phyloP scores from a whole-genome alignment of 1,140 invertebrate genomes.

The Neodiprion virginianus region DNA sequence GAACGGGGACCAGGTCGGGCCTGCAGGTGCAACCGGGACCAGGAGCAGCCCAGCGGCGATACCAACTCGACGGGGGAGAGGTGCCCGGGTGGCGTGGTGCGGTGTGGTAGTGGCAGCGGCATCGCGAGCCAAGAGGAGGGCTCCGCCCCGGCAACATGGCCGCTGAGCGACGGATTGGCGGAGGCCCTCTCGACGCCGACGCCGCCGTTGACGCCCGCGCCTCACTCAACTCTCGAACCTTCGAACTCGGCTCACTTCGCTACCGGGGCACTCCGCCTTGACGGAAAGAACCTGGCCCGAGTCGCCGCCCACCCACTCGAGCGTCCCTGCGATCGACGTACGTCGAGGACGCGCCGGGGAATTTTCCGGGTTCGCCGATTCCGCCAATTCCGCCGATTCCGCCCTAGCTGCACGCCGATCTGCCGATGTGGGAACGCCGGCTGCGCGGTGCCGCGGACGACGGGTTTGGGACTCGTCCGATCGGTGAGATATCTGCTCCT shows the following conservation, averaged over 20 bases:
- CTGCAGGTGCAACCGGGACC: background rate
- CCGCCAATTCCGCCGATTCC: background rate
- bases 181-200: conserved; percentile 53
- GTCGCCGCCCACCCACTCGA: background rate
- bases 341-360: background rate
- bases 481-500: too few relatives aligned
- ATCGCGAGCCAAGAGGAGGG: conserved; percentile 28
- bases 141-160: conserved; percentile 62
- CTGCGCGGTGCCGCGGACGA: too few relatives aligned
- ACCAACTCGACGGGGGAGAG: conserved; percentile 14
- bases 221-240: conserved; percentile 47
- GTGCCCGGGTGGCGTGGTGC: conserved; percentile 20
- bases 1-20: too few relatives aligned
- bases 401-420: background rate
- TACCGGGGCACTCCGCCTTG: background rate
- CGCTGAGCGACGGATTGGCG: conserved; percentile 61
- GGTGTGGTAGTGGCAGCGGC: conserved; percentile 22
- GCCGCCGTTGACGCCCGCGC: conserved; percentile 57
- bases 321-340: too few relatives aligned
- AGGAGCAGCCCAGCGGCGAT: conserved; percentile 18
- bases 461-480: too few relatives aligned
- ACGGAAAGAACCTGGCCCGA: background rate
- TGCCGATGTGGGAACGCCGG: background rate
- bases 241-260: background rate
- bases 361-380: background rate